These are phyloP conservation scores for Bambusicola thoracicus DNA, from an alignment of 2,113 vertebrate species.

Conservation along the genomic window DNA sequence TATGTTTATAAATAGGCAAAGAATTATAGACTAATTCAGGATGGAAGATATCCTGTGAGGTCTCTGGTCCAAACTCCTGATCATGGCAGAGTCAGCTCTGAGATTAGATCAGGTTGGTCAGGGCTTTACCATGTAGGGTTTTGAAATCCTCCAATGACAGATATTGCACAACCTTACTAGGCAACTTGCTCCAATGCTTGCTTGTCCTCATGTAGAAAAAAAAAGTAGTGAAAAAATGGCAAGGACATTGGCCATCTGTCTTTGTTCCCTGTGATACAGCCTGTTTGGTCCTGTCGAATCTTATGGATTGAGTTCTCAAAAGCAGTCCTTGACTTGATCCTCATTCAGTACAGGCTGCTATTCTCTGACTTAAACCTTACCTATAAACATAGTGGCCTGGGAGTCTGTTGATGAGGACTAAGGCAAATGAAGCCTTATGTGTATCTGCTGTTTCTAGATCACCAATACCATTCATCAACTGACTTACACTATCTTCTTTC, in stretches of 20 bases:
- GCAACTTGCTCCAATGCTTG: neutral
- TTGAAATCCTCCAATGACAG: neutral
- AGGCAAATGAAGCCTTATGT: neutral
- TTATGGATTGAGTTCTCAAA: neutral
- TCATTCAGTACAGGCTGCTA: neutral
- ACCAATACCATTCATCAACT: neutral
- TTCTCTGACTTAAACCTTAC: neutral
- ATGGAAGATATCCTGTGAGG: neutral
- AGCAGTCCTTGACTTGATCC: neutral
- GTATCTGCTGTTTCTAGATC: neutral
- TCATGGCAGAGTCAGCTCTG: neutral
- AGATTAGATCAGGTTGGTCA: neutral
- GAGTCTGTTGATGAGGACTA: neutral
- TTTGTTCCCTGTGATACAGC: neutral
- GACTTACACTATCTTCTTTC: neutral
- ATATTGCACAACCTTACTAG: neutral
- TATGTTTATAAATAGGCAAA: neutral
- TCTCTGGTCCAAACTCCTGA: neutral
- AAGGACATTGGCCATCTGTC: neutral
- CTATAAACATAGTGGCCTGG: neutral
- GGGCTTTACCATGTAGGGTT: fast-evolving
- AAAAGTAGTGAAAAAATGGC: neutral
- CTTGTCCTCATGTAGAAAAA: neutral
- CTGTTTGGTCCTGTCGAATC: neutral
- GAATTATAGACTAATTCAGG: neutral